Percentiles rank a stretch among this genome's conserved stretches.
Conservation (phyloP, 2,797 vertebrate genomes). For the Thamnophis elegans region DNA sequence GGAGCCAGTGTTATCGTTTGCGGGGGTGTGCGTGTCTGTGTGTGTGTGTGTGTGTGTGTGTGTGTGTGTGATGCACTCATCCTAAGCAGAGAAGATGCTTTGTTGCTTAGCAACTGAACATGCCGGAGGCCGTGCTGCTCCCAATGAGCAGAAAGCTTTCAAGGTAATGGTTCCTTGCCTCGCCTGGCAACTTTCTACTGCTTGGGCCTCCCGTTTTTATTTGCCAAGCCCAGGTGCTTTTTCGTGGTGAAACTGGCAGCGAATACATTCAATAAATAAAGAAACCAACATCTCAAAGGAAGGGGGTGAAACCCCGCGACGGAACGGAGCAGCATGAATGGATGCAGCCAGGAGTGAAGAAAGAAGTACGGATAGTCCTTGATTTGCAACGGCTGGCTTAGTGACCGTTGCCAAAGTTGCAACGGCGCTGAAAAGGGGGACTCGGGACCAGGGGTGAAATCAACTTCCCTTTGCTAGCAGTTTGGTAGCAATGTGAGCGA, state of each 20-base stretch:
- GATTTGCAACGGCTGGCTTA: fast-evolving
- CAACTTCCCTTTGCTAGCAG: too few species aligned
- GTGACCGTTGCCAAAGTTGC: not conserved
- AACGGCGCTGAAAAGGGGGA: not conserved
- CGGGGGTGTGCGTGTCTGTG: too few species aligned
- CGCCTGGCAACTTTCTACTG: not conserved
- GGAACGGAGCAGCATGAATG: not conserved
- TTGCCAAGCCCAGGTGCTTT: not conserved
- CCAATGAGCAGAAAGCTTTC: constrained; percentile 30
- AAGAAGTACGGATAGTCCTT: not conserved
- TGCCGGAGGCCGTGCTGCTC: not conserved
- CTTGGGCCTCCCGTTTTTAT: not conserved
- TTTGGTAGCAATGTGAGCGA: too few species aligned
- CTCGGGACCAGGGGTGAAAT: too few species aligned
- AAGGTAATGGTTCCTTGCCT: constrained; percentile 15
- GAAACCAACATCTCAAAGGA: fast-evolving
- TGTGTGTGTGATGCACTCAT: constrained; percentile 41
- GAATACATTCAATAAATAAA: not conserved
- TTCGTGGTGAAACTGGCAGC: fast-evolving
- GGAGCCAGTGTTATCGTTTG: constrained; percentile 19
- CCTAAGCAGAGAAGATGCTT: constrained; percentile 46
- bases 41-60: not conserved
- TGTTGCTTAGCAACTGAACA: constrained; percentile 45
- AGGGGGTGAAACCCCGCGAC: not conserved
- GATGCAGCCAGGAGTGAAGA: too few species aligned